These are phyloP conservation scores for Pseudopodoces humilis DNA, from an alignment of 2,113 vertebrate genomes.

Conservation along the genomic window DNA sequence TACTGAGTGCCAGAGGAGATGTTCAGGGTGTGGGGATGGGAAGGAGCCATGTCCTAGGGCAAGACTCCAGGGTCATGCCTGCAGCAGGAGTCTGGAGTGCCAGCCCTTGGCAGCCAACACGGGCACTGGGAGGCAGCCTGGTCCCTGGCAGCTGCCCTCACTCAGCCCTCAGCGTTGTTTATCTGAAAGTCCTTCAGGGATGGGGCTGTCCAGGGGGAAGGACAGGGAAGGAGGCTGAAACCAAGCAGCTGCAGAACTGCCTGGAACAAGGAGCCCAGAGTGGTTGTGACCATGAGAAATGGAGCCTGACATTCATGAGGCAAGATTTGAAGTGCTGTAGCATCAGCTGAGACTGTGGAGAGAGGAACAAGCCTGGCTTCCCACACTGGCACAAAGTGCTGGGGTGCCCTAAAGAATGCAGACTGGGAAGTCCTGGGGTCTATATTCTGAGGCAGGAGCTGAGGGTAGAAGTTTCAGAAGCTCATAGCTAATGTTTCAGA, in stretches of 20 bases:
- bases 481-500: fast-evolving
- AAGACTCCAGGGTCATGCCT: background rate
- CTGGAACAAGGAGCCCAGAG: background rate
- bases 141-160: background rate
- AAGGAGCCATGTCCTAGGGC: background rate
- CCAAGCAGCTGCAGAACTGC: background rate
- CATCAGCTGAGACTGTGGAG: background rate
- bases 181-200: background rate
- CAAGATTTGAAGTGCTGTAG: background rate
- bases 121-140: background rate
- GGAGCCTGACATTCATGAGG: fast-evolving
- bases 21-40: background rate
- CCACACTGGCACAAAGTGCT: background rate
- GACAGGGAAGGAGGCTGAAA: background rate
- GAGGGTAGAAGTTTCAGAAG: background rate
- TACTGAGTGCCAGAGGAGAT: background rate
- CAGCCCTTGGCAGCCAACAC: background rate
- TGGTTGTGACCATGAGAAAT: background rate
- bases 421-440: background rate
- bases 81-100: too few species aligned
- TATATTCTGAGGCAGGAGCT: background rate
- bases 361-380: background rate
- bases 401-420: background rate
- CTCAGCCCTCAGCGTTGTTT: background rate
- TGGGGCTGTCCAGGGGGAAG: background rate